A percentile compares a stretch with the other conserved stretches of the same genome.
phyloP scores from a whole-genome alignment of 35 echinoderm and acorn worm species.

The Lytechinus pictus region DNA sequence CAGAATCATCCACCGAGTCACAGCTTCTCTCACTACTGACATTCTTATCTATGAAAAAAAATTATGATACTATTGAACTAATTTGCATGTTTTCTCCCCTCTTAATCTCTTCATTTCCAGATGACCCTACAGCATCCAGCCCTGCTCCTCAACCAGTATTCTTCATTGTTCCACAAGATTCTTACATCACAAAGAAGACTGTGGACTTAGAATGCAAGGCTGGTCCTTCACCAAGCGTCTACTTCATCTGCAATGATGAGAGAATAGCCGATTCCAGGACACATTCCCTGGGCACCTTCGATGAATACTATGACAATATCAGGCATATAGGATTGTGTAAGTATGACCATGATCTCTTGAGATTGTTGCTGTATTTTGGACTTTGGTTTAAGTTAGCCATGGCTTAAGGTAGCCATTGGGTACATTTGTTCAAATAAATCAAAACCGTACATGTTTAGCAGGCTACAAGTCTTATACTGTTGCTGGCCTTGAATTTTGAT shows the following conservation, averaged over 20 bases:
- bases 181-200: not conserved
- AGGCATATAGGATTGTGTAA: not conserved
- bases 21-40: no score
- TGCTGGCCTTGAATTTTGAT: no score
- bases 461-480: no score
- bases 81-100: not conserved
- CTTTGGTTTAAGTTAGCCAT: no score
- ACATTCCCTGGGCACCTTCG: not conserved
- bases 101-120: not conserved
- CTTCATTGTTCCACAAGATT: not conserved
- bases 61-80: not conserved
- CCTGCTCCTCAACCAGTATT: not conserved
- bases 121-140: not conserved
- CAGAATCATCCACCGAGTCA: no score
- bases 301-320: slow-evolving; percentile 4
- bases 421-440: no score
- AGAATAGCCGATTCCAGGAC: not conserved
- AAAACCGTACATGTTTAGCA: no score
- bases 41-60: no score
- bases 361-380: no score
- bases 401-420: no score
- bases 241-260: slow-evolving; percentile 28
- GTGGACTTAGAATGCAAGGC: slow-evolving; percentile 30
- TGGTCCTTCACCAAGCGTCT: not conserved
- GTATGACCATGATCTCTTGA: not conserved